A percentile compares a stretch with the other conserved stretches of the same genome.
Evolutionary conservation across 2,113 vertebrate species (phyloP).

Genomic region (Zosterops hypoxanthus): DNA sequence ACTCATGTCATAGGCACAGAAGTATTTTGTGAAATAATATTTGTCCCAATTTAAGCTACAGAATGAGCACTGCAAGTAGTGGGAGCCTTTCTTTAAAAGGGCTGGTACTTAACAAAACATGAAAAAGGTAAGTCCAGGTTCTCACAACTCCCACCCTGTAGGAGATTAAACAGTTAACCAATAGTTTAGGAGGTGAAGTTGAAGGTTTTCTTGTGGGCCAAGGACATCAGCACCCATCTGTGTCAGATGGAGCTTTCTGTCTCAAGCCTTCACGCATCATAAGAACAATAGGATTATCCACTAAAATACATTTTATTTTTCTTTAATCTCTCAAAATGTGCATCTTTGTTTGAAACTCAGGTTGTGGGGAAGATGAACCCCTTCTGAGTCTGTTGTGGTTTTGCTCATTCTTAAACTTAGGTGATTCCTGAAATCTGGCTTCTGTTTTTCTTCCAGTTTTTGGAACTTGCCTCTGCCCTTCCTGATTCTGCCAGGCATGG

Average conservation of each 20-base stretch:
- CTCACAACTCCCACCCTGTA: background rate
- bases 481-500: background rate
- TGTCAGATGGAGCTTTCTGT: background rate
- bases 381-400: background rate
- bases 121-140: background rate
- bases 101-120: background rate
- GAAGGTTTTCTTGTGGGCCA: background rate
- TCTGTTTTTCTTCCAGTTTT: background rate
- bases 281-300: background rate
- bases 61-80: background rate
- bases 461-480: background rate
- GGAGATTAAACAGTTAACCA: background rate
- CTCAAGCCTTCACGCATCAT: background rate
- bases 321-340: background rate
- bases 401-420: background rate
- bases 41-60: background rate
- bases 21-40: background rate
- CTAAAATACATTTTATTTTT: background rate
- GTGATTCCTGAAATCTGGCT: background rate
- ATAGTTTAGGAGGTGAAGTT: background rate
- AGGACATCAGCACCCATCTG: background rate
- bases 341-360: background rate
- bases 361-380: background rate
- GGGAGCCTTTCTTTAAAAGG: background rate
- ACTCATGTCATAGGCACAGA: background rate